Evolutionary conservation across 2,113 vertebrate genomes (phyloP), one percentile per base, ranked within the genome.

Genomic region (Marmota monax): DNA sequence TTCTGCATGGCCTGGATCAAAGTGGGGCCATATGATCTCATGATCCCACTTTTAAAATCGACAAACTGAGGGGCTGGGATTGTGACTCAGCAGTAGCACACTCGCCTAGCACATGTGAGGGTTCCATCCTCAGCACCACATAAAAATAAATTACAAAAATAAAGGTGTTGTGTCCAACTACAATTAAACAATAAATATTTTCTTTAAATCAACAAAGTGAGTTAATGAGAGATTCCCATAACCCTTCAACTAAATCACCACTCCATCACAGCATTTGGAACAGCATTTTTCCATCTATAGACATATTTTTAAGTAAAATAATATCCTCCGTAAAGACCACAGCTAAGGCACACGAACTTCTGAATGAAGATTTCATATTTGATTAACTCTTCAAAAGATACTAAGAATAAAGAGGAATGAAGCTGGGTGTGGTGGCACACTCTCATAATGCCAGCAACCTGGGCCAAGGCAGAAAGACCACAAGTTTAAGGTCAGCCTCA

Each of bases 361-460:
- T 74, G 45, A 27, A 69, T 89, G 73, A 69, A 91, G 17, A 90
- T 25, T 29, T 63, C 58, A 42, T 53, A 74, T 67, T 61, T 56
- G 76, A 90, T 83, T 94, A 79, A 61, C 5, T 58, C 42, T 56
- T 88, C 37, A 61, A 95, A 92, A 84, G 65, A 85, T 72, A 88
- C 2, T 67, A 93, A 90, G 42, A 74, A 67, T 74, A 65, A 65
- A 65, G 63, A 65, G 23, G 61, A 65, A 65, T 27, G 20, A 58
- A 58, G 56, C 56, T 6, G 7, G 7, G 56, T 58, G 56, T 58
- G 20, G 56, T 58, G 56, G 20, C 56, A 58, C 56, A 58, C 20
- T 58, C 56, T 56, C 18, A 7, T 58, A 58, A 58, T 58, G 20
- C 56, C 56, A 58, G 56, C 56, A 58, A 58, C 56, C 56, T 58